Evolutionary conservation across 2,797 vertebrate species (phyloP), one percentile per base, ranked within the genome.

Genomic region (Lagothrix lagotricha): DNA sequence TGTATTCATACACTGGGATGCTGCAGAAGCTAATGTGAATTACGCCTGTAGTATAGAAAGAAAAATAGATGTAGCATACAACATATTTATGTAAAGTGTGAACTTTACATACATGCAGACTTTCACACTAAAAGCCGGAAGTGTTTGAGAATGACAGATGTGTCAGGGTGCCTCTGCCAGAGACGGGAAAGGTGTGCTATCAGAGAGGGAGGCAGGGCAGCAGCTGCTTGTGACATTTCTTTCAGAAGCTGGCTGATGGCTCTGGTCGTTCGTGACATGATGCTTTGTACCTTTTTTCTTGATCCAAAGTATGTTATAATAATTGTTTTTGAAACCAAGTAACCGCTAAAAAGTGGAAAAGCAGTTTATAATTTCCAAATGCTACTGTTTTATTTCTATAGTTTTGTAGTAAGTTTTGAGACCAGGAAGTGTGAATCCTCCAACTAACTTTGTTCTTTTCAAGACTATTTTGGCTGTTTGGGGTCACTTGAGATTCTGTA

Each of bases 101-200:
- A 72, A 76, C 22, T 67, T 67, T 4, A 67, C 61, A 19, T n/a
- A 30, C 50, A 11, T 26, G 70, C 5, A 17, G 26, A 61, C 46
- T 12, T 70, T 36, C 39, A 41, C 50, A 54, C 30, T 13, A 33
- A 54, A 44, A 76, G 48, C 64, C 52, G 17, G 14, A 81, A 33
- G 11, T 52, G 36, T 61, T 36, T 10, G 9, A 57, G 20, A 22
- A 22, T 24, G 20, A 70, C 36, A 13, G 0, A 26, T 26, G 36
- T 13, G 36, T n/a, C 17, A 1, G 2, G 4, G 67, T 70, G n/a
- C 22, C 36, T 26, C 20, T 73, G 70, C 67, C n/a, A 5, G 67
- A 36, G n/a, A 39, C 1, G 0, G 9, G 67, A 20, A 22, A 10
- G n/a, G 61, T 33, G 30, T 64, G 30, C 3, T 0, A 4, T 26